phyloP scores from a whole-genome alignment of 2,888 invertebrate species.

The Strigamia crassipes region DNA sequence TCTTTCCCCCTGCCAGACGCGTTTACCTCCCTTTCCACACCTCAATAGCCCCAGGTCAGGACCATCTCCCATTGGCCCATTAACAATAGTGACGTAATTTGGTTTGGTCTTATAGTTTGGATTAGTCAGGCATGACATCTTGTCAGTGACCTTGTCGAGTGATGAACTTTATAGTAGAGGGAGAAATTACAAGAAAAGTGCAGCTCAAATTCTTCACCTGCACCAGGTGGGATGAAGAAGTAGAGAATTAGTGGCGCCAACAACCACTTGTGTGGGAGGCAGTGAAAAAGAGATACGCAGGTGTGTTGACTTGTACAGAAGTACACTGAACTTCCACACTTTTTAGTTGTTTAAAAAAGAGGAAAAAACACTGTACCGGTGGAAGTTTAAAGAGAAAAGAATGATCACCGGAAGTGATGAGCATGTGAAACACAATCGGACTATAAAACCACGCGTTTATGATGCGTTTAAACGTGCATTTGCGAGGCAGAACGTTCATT shows the following conservation, averaged over 20 bases:
- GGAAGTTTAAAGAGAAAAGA: background rate
- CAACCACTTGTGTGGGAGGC: background rate
- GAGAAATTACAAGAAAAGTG: background rate
- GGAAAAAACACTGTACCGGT: background rate
- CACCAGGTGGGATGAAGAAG: background rate
- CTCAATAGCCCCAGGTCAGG: background rate
- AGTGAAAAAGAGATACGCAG: background rate
- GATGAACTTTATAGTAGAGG: background rate
- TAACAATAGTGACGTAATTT: background rate
- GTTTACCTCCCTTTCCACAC: background rate
- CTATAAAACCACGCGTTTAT: slow-evolving; percentile 35
- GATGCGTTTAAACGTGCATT: slow-evolving; percentile 47
- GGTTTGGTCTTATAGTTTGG: background rate
- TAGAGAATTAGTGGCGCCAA: background rate
- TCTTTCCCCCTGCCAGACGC: background rate
- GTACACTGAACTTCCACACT: background rate
- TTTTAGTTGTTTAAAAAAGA: background rate
- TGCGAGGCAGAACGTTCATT: slow-evolving; percentile 47
- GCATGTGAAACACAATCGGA: slow-evolving; percentile 6
- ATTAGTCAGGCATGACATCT: background rate
- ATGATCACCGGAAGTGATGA: slow-evolving; percentile 19
- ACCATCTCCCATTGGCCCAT: background rate
- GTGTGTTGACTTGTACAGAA: background rate
- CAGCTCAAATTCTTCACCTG: background rate
- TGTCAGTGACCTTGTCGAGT: background rate